phyloP scores from a whole-genome alignment of 2,888 invertebrate species.

The Heliconius sara region DNA sequence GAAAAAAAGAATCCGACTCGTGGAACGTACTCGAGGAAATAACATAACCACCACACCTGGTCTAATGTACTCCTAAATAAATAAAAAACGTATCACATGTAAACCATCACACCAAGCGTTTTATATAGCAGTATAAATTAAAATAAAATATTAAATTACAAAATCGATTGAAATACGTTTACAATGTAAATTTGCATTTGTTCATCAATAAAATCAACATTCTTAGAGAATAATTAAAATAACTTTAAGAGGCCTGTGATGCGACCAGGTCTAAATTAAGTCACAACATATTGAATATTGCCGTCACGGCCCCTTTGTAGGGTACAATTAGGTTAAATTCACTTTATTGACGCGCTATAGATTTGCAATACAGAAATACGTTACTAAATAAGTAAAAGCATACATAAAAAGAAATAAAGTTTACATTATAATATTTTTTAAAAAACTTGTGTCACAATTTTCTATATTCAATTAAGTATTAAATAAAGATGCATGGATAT shows the following conservation, averaged over 20 bases:
- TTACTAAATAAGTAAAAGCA: no score
- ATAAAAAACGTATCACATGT: no score
- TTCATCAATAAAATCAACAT: neutral
- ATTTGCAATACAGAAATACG: neutral
- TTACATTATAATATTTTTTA: no score
- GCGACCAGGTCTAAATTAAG: neutral
- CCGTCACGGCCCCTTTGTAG: constrained; percentile 20
- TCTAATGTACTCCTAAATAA: no score
- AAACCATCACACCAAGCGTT: no score
- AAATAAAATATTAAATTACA: neutral
- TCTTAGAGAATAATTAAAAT: neutral
- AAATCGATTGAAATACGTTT: neutral
- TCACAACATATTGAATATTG: constrained; percentile 14
- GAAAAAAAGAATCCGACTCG: no score
- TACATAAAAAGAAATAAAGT: no score
- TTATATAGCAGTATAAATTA: neutral
- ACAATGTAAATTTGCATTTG: neutral
- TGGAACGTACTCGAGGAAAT: no score
- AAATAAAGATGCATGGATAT: no score
- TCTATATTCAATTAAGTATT: no score
- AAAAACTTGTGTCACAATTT: no score
- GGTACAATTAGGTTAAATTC: constrained; percentile 22
- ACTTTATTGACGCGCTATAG: constrained; percentile 8
- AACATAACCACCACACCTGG: no score
- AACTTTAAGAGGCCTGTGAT: neutral